phyloP scores from a whole-genome alignment of 1,140 invertebrate genomes.

The Pinna nobilis region DNA sequence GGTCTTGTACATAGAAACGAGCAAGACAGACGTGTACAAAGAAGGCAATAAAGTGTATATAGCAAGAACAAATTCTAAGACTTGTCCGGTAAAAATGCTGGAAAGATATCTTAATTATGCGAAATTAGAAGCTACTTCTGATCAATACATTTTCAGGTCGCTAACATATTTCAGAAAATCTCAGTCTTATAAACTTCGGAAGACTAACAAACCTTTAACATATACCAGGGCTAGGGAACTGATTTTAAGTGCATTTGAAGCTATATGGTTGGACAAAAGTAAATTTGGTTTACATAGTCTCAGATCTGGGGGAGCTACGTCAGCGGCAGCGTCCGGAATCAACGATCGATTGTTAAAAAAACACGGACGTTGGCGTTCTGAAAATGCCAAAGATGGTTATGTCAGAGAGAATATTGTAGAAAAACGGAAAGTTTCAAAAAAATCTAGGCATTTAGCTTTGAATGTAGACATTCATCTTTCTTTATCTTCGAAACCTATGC shows the following conservation, averaged over 20 bases:
- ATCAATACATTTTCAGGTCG: constrained; percentile 13
- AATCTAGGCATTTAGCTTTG: constrained; percentile 13
- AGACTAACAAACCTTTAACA: not conserved
- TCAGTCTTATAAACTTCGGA: not conserved
- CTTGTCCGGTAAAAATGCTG: constrained; percentile 23
- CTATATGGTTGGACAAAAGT: constrained; percentile 22
- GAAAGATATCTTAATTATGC: constrained; percentile 22
- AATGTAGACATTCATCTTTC: no score
- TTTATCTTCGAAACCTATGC: no score
- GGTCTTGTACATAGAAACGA: constrained; percentile 20
- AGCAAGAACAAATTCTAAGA: constrained; percentile 9
- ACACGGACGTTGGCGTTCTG: constrained; percentile 18
- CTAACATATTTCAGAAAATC: constrained; percentile 10
- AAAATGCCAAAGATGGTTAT: constrained; percentile 16
- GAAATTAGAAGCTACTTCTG: not conserved
- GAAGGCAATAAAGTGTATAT: constrained; percentile 26
- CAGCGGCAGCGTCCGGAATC: constrained; percentile 6
- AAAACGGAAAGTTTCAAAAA: not conserved
- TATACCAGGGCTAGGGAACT: constrained; percentile 26
- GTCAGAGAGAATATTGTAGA: not conserved
- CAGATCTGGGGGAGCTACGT: constrained; percentile 16
- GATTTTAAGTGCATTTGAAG: constrained; percentile 9
- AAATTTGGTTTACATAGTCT: constrained; percentile 32
- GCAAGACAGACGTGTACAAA: constrained; percentile 43
- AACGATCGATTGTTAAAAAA: constrained; percentile 20